phyloP scores from a whole-genome alignment of 1,140 invertebrate genomes.

The Drosophila bifasciata region DNA sequence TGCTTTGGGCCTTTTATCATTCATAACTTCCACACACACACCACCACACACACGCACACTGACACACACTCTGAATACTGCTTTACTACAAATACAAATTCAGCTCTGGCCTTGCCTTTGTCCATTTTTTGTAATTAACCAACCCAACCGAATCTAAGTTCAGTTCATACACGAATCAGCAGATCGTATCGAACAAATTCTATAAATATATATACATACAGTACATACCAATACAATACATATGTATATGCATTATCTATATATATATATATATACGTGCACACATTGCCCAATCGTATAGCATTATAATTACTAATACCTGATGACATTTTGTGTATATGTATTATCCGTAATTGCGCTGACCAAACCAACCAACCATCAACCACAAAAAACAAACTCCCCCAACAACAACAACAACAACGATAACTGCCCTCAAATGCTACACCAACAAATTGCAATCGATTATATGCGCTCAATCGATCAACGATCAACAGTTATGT shows the following conservation, averaged over 20 bases:
- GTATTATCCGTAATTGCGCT: conserved; percentile 62
- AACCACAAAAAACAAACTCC: background rate
- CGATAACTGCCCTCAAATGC: background rate
- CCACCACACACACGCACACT: background rate
- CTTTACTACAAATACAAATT: background rate
- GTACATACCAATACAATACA: background rate
- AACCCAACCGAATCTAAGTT: conserved; percentile 49
- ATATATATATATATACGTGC: conserved; percentile 11
- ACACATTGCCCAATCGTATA: conserved; percentile 22
- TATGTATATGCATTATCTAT: conserved; percentile 9
- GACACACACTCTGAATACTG: too few species aligned
- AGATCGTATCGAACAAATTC: conserved; percentile 51
- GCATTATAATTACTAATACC: conserved; percentile 63
- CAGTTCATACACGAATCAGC: conserved; percentile 26
- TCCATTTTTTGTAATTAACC: conserved; percentile 79
- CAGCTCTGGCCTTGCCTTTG: conserved; percentile 1
- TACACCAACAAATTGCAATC: too few species aligned
- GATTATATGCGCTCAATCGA: too few species aligned
- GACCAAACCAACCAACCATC: conserved; percentile 24
- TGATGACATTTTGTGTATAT: conserved; percentile 77
- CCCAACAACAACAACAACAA: conserved; percentile 12
- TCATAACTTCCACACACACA: too few species aligned
- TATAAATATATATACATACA: conserved; percentile 34
- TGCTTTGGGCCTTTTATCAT: conserved; percentile 15
- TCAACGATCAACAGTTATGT: conserved; percentile 91